phyloP scores from a whole-genome alignment of 2,888 invertebrate genomes.

The Drosophila birchii region DNA sequence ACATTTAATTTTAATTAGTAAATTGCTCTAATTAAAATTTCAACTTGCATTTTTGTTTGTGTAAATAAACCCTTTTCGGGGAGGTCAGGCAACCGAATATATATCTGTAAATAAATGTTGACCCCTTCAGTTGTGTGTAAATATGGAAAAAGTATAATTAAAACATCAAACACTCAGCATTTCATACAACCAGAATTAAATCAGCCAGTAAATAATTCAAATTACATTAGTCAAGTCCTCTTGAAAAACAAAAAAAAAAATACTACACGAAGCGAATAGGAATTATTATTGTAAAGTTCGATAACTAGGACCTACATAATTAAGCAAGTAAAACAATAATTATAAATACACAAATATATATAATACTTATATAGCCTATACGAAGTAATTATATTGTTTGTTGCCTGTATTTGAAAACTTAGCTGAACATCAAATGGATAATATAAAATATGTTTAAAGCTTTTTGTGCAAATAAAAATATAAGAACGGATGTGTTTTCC shows the following conservation, averaged over 20 bases:
- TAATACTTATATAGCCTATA: slow-evolving; percentile 28
- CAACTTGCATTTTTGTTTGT: slow-evolving; percentile 19
- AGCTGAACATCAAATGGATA: slow-evolving; percentile 53
- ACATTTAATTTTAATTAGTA: slow-evolving; percentile 31
- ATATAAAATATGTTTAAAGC: slow-evolving; percentile 29
- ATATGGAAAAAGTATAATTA: slow-evolving; percentile 45
- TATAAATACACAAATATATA: slow-evolving; percentile 36
- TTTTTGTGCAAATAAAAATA: slow-evolving; percentile 33
- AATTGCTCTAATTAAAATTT: slow-evolving; percentile 42
- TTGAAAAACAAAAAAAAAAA: slow-evolving; percentile 21
- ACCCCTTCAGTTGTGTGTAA: slow-evolving; percentile 59
- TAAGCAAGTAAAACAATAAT: slow-evolving; percentile 46
- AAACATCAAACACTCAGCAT: slow-evolving; percentile 36
- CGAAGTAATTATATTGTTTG: slow-evolving; percentile 67
- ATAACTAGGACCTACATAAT: slow-evolving; percentile 43
- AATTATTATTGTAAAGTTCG: slow-evolving; percentile 11
- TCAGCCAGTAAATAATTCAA: slow-evolving; percentile 33
- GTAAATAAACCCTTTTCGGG: slow-evolving; percentile 34
- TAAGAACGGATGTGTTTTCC: slow-evolving; percentile 53
- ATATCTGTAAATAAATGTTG: slow-evolving; percentile 62
- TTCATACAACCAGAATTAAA: slow-evolving; percentile 21
- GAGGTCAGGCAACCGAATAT: slow-evolving; percentile 9
- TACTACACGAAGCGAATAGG: slow-evolving; percentile 20
- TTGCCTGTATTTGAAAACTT: slow-evolving; percentile 64
- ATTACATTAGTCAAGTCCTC: slow-evolving; percentile 23